Percentiles rank a stretch among this genome's conserved stretches.
These are phyloP conservation scores for Boleophthalmus pectinirostris DNA, from an alignment of 2,113 vertebrate species.

Conservation along the genomic window DNA sequence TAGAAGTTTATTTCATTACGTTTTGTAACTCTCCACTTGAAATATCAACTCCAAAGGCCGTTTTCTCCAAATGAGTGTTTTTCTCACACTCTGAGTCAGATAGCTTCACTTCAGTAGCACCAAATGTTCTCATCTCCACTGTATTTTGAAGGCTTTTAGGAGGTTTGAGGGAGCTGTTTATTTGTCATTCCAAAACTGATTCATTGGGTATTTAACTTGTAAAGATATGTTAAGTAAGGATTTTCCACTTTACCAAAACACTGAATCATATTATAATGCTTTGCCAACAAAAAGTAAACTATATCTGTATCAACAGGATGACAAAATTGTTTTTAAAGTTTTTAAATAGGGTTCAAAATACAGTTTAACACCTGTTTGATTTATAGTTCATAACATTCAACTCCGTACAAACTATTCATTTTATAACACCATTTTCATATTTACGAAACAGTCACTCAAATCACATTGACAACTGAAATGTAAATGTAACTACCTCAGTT, in stretches of 20 bases:
- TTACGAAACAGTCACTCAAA: neutral
- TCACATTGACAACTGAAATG: no score
- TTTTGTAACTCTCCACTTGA: neutral
- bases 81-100: slow-evolving; percentile 8
- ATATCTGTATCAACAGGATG: neutral
- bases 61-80: neutral
- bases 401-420: neutral
- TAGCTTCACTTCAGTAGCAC: neutral
- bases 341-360: neutral
- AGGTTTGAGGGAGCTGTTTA: neutral
- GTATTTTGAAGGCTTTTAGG: neutral
- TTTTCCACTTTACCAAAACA: neutral
- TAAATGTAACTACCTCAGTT: no score
- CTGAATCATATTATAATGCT: neutral
- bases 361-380: neutral
- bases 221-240: neutral
- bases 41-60: neutral
- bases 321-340: neutral
- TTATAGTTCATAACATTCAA: neutral
- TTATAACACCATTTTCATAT: neutral
- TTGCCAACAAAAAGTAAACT: neutral
- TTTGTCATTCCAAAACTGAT: neutral
- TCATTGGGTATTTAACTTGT: neutral
- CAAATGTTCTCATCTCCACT: neutral
- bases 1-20: neutral